phyloP scores from a whole-genome alignment of 35 echinoderm and acorn worm species.

The Lytechinus variegatus region DNA sequence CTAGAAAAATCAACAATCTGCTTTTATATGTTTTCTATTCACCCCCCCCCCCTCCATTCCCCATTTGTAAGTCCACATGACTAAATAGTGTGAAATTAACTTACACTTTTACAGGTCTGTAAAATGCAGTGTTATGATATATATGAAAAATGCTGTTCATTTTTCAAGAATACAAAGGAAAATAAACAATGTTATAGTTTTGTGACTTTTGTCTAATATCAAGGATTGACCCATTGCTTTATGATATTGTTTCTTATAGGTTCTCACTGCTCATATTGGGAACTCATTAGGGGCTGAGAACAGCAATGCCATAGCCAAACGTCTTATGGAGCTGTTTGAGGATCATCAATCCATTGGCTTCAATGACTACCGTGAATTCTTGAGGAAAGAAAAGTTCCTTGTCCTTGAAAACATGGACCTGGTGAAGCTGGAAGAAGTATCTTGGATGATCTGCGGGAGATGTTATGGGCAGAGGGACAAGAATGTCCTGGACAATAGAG shows the following conservation, averaged over 20 bases:
- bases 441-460: constrained; percentile 68
- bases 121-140: too few relatives aligned
- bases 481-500: constrained; percentile 31
- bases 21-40: too few relatives aligned
- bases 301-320: constrained; percentile 47
- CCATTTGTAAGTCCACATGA: too few relatives aligned
- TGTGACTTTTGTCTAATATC: too few relatives aligned
- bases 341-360: constrained; percentile 41
- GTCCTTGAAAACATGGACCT: constrained; percentile 56
- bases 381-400: constrained; percentile 50
- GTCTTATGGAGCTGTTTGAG: constrained; percentile 51
- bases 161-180: too few relatives aligned
- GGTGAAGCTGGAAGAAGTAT: constrained; percentile 62
- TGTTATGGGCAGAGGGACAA: constrained; percentile 10
- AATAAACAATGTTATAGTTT: too few relatives aligned
- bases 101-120: too few relatives aligned
- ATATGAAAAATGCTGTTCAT: too few relatives aligned
- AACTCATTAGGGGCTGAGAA: constrained; percentile 58
- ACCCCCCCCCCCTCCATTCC: too few relatives aligned
- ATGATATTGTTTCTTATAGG: constrained; percentile 31
- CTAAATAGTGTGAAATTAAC: too few relatives aligned
- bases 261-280: constrained; percentile 72
- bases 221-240: background rate
- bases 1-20: too few relatives aligned
- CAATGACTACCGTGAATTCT: constrained; percentile 55